phyloP scores from a whole-genome alignment of 2,113 vertebrate genomes.

The Grallaria varia region DNA sequence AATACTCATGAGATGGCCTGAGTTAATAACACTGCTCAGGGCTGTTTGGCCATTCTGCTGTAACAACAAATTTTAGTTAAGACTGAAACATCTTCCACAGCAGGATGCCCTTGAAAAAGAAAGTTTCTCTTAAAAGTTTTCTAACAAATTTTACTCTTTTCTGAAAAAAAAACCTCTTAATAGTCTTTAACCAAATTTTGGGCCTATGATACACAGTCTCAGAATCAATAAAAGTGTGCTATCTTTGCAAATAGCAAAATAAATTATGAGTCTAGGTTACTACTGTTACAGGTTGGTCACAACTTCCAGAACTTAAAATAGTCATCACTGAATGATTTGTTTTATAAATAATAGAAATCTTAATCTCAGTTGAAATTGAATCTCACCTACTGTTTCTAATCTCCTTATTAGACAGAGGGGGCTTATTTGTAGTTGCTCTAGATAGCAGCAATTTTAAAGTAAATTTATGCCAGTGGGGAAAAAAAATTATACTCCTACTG shows the following conservation, averaged over 20 bases:
- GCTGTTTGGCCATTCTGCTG: neutral
- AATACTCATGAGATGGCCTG: neutral
- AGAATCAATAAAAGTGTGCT: neutral
- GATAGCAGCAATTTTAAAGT: neutral
- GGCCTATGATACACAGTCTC: neutral
- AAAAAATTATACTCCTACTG: neutral
- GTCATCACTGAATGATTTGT: neutral
- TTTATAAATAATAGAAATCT: neutral
- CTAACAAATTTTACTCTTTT: neutral
- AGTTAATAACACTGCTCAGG: fast-evolving
- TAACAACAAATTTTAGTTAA: neutral
- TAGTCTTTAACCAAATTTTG: neutral
- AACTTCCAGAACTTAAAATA: neutral
- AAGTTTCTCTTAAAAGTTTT: neutral
- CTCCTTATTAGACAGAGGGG: neutral
- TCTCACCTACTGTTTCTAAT: neutral
- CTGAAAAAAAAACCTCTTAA: neutral
- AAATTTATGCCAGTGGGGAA: neutral
- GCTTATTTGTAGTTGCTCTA: neutral
- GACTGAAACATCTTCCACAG: neutral
- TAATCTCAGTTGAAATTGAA: neutral
- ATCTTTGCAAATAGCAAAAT: neutral
- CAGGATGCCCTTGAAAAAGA: neutral
- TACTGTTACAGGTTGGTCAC: neutral
- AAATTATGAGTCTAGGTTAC: neutral